Evolutionary conservation across 1,140 invertebrate genomes (phyloP), one percentile per base, ranked within the genome.

Genomic region (Oncopeltus fasciatus): DNA sequence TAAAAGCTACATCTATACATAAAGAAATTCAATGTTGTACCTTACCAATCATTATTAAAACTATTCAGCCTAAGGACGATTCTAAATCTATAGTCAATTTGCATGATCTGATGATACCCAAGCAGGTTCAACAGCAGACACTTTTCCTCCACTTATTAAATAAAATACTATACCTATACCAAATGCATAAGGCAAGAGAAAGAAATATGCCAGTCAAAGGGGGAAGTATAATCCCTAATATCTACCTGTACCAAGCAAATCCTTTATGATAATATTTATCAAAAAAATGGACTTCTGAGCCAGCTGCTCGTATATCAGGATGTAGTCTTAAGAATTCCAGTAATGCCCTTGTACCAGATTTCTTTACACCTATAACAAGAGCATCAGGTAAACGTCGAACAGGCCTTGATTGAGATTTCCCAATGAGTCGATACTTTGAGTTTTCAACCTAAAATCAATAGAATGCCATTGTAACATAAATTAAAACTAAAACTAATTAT

Each of bases 321-420:
- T 95, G 91, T 44, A 93, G 74, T 43, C 88, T 79, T 60, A 74
- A 80, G 73, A 94, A 94, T 75, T 94, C 91, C 27, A 95, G 73
- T 12, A 95, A 74, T 0, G 91, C 91, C 60, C 91, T 75, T 0
- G 91, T 95, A 0, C 91, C 91, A 66, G 88, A 88, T 74, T 95
- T 95, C 72, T 92, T 92, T 11, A 92, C 90, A 14, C 91, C 91
- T 66, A 94, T 92, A 68, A 95, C 90, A 64, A 95, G 77, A 18
- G 88, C 89, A 71, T 85, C 83, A 16, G 91, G 91, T 66, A 93
- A 75, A 70, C 86, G 82, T 60, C 86, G 80, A 24, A 73, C 79
- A 1, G 84, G 80, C 33, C 76, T 74, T 21, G 83, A 67, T 44
- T 82, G 82, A 69, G 81, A 80, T 66, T 84, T 83, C 18, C 76